Conservation (phyloP, 1,140 invertebrate genomes). For the Archegozetes longisetosus region DNA sequence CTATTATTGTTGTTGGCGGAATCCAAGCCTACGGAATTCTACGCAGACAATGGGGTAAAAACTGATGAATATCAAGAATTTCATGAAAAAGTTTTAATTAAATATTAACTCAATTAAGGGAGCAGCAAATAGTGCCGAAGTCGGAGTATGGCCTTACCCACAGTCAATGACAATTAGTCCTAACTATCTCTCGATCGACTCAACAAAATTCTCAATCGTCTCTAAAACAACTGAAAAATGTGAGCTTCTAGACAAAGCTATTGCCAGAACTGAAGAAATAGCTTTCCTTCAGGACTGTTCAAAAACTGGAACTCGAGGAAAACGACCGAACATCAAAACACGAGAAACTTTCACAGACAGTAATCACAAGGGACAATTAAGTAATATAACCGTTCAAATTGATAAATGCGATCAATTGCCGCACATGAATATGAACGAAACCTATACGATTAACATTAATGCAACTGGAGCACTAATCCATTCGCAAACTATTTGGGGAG, state of each 20-base stretch:
- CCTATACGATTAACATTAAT: conserved; percentile 4
- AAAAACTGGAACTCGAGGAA: neutral
- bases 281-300: conserved; percentile 17
- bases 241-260: conserved; percentile 38
- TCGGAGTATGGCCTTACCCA: neutral
- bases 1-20: too few relatives aligned
- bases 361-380: conserved; percentile 21
- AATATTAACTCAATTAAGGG: too few relatives aligned
- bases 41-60: too few relatives aligned
- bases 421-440: conserved; percentile 45
- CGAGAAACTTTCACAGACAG: neutral
- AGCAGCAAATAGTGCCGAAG: too few relatives aligned
- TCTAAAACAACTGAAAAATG: conserved; percentile 25
- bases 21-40: too few relatives aligned
- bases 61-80: too few relatives aligned
- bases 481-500: conserved; percentile 45
- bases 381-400: conserved; percentile 26
- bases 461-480: neutral
- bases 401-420: conserved; percentile 39
- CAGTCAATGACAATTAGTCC: neutral
- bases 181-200: neutral
- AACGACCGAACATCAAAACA: conserved; percentile 11
- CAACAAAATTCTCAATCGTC: conserved; percentile 22
- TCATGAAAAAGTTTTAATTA: too few relatives aligned
- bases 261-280: conserved; percentile 28